Conservation (phyloP, 2,797 vertebrate genomes). For the Pseudochirops cupreus region DNA sequence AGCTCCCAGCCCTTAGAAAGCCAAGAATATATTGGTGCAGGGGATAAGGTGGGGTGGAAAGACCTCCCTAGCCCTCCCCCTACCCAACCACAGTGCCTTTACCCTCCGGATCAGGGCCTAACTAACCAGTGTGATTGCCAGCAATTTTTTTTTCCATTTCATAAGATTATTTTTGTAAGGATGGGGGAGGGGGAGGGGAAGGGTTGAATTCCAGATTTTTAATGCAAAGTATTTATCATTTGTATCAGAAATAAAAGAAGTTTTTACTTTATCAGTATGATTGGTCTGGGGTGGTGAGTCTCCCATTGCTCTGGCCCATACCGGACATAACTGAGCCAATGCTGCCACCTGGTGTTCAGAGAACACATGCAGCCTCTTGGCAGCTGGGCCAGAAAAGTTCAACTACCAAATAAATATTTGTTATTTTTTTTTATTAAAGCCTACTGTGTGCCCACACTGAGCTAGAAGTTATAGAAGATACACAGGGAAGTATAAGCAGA, state of each 20-base stretch:
- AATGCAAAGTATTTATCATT: slow-evolving; percentile 89
- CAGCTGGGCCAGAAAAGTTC: neutral
- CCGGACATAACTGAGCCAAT: slow-evolving; percentile 25
- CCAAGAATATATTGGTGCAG: neutral
- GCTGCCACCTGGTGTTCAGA: slow-evolving; percentile 66
- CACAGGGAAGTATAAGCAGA: neutral
- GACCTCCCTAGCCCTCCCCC: slow-evolving; percentile 53
- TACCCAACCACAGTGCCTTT: slow-evolving; percentile 81
- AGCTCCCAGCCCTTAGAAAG: neutral
- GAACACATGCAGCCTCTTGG: neutral
- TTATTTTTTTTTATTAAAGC: neutral
- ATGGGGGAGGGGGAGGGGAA: slow-evolving; percentile 60
- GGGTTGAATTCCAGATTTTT: slow-evolving; percentile 85
- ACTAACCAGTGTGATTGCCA: neutral
- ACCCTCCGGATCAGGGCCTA: slow-evolving; percentile 62
- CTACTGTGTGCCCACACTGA: neutral
- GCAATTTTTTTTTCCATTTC: slow-evolving; percentile 48
- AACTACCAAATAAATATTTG: neutral
- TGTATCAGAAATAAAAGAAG: slow-evolving; percentile 87
- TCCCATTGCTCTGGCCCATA: neutral
- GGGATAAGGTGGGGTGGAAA: neutral
- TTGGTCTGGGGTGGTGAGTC: accelerated
- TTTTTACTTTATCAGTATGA: slow-evolving; percentile 69
- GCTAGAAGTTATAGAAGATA: neutral
- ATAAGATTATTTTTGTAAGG: slow-evolving; percentile 83